Conservation (phyloP, 2,797 vertebrate species). For the Phoebastria nigripes region DNA sequence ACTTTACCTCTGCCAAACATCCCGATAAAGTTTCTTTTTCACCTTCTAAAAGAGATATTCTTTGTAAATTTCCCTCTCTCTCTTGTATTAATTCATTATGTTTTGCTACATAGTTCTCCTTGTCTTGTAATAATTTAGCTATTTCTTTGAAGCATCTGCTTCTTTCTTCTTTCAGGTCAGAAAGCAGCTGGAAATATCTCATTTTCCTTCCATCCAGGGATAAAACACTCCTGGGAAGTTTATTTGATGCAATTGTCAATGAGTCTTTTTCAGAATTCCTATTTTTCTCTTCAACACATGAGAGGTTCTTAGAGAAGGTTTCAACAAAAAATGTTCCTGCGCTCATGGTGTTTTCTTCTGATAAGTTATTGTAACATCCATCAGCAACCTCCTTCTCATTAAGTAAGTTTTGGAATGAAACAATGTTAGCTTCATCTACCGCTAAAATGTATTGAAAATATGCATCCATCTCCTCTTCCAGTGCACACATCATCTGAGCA, state of each 20-base stretch:
- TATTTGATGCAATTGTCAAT: not conserved
- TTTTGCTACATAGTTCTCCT: not conserved
- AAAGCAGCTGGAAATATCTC: conserved; percentile 5
- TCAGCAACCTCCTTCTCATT: conserved; percentile 24
- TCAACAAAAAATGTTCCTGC: not conserved
- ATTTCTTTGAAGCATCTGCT: not conserved
- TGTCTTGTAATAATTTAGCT: not conserved
- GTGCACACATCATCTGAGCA: conserved; percentile 53
- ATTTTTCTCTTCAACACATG: not conserved
- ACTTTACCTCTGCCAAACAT: not conserved
- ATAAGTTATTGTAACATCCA: conserved; percentile 49
- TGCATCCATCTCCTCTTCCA: conserved; percentile 64
- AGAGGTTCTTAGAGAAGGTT: not conserved
- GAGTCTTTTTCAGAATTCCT: not conserved
- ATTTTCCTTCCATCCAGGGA: not conserved
- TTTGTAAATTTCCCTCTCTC: not conserved
- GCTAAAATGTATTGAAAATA: conserved; percentile 5
- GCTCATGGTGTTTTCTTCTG: not conserved
- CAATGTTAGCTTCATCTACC: not conserved
- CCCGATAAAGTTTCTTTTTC: not conserved
- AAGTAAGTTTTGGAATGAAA: not conserved
- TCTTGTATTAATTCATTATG: not conserved
- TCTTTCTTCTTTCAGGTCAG: conserved; percentile 38
- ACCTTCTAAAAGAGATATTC: not conserved
- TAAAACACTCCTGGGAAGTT: fast-evolving